Conservation (phyloP, 1,140 invertebrate species). For the Psilanteris sp. region DNA sequence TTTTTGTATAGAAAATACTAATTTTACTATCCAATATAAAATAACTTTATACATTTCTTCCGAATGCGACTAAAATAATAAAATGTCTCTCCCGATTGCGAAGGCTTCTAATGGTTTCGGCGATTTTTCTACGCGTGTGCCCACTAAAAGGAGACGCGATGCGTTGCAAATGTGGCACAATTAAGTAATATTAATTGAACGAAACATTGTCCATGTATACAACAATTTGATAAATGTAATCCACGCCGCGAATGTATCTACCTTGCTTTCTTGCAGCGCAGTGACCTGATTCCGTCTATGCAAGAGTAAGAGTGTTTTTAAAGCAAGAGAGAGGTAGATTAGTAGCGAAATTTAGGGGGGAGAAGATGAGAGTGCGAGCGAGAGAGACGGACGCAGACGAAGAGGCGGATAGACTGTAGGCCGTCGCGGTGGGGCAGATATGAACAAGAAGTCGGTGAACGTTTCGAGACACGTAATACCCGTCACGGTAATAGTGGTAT, state of each 20-base stretch:
- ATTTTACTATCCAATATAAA: too few relatives aligned
- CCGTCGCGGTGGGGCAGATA: slow-evolving; percentile 47
- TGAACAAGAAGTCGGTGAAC: slow-evolving; percentile 64
- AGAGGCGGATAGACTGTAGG: slow-evolving; percentile 59
- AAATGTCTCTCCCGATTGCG: too few relatives aligned
- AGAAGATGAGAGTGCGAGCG: slow-evolving; percentile 66
- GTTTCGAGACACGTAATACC: slow-evolving; percentile 78
- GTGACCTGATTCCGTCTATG: slow-evolving; percentile 79
- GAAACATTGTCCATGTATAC: slow-evolving; percentile 52
- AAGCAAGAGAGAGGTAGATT: slow-evolving; percentile 68
- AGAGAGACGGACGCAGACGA: slow-evolving; percentile 56
- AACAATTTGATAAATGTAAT: slow-evolving; percentile 77
- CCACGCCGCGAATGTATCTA: slow-evolving; percentile 70
- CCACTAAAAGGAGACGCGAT: too few relatives aligned
- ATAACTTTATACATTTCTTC: too few relatives aligned
- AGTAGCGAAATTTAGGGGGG: slow-evolving; percentile 59
- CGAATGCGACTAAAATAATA: too few relatives aligned
- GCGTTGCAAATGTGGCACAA: slow-evolving; percentile 31
- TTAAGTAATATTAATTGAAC: slow-evolving; percentile 29
- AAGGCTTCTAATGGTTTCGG: too few relatives aligned
- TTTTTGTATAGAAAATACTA: too few relatives aligned
- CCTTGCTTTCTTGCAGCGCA: slow-evolving; percentile 79
- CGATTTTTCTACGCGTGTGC: too few relatives aligned
- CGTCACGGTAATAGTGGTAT: slow-evolving; percentile 78
- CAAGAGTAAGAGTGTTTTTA: slow-evolving; percentile 77